Base-by-base conservation (phyloP, 2,797 vertebrate genomes). In the Muscicapa striata region DNA sequence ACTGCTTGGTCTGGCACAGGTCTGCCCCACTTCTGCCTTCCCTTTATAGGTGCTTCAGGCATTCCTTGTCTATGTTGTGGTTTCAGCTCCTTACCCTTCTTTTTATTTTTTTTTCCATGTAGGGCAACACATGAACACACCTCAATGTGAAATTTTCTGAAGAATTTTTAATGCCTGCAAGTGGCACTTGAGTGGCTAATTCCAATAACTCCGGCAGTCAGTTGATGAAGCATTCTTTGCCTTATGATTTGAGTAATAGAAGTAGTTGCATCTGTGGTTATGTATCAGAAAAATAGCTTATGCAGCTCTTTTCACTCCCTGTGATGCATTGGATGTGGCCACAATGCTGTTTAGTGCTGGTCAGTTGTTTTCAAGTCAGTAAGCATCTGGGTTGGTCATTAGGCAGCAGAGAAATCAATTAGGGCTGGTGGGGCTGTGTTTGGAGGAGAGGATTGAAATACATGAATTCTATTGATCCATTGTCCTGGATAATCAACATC, bases 401-500 rank as follows among this genome's bases (percentile, higher is more conserved):
- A 62, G 46, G 49, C 32, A 77, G 73, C 54, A 77, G 78, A 80
- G 81, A 77, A 92, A 94, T 90, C 90, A 89, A 45, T 94, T 58
- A 68, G 76, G 86, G 54, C 18, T 57, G 52, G 67, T 51, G 38
- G 43, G 58, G 43, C 7, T 41, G 32, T 51, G 51, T 76, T 70
- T 32, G 61, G 15, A 67, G 88, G 94, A 51, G 80, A 64, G 89
- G 68, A 58, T 66, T 77, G 81, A 78, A 89, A 86, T 69, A 69
- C 70, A 57, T n/a, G 67, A 75, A 93, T 91, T 78, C 38, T 51
- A 94, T 92, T 52, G 94, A 96, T 94, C 84, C n/a, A 2, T 80
- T 90, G 83, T 95, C 94, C 94, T 66, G 34, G 93, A 75, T 51
- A 87, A 90, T 95, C 90, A 76, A 3, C 81, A 17, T 93, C 54